These are phyloP conservation scores for Loriculus beryllinus DNA, from an alignment of 2,797 vertebrate genomes.

Conservation along the genomic window DNA sequence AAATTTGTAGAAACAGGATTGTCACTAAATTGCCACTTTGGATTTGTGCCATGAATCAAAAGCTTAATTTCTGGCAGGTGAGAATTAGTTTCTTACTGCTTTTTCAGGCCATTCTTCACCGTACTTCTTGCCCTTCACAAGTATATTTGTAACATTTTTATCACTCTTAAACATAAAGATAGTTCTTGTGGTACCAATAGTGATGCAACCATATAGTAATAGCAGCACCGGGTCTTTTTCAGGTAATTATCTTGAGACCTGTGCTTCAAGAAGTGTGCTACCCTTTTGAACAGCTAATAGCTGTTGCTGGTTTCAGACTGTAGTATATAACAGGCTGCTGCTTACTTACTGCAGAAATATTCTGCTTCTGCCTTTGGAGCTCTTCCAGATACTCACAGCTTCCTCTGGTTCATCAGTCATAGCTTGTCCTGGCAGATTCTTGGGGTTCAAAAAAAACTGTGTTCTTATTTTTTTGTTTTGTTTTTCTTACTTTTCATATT, in stretches of 20 bases:
- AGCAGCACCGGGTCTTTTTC: not conserved
- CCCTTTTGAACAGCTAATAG: not conserved
- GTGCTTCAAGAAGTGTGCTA: not conserved
- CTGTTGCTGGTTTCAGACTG: not conserved
- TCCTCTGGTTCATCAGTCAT: not conserved
- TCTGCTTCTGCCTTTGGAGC: not conserved
- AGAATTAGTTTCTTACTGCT: not conserved
- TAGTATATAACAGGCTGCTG: not conserved
- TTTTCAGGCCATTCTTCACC: not conserved
- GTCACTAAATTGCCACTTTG: not conserved
- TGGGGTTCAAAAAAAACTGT: not conserved
- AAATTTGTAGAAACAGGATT: not conserved
- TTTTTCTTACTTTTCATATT: not conserved
- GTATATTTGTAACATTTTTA: not conserved
- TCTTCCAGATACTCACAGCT: not conserved
- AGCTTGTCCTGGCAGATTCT: not conserved
- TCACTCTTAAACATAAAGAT: not conserved
- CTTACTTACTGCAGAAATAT: not conserved
- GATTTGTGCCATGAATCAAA: not conserved
- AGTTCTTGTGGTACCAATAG: not conserved
- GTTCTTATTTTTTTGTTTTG: not conserved
- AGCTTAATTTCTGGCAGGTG: not conserved
- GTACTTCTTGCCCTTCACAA: not conserved
- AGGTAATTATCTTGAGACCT: not conserved
- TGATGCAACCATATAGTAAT: not conserved